Base-by-base conservation (phyloP, 2,113 vertebrate species). In the Periophthalmus modestus region DNA sequence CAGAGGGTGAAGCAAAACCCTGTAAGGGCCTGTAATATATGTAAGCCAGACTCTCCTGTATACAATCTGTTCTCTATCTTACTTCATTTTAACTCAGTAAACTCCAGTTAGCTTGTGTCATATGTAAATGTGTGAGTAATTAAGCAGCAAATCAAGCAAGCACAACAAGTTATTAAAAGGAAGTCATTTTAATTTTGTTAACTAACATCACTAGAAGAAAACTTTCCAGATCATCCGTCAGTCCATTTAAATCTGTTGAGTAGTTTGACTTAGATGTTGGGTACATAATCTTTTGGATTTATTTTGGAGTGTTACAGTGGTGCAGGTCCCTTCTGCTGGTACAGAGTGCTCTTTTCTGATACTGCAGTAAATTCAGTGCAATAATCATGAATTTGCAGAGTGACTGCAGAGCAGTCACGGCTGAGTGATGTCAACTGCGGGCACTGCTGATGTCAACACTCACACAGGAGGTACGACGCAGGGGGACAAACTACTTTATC, bases 391-490 rank as follows among this genome's bases (percentile, higher is more conserved):
- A 80, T 82, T 80, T 76, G 88, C 85, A 85, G 87, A 74, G 34
- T 74, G 72, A 78, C 87, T 90, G 89, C 87, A 87, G 85, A 84
- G 85, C 84, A 77, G 87, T 87, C 81, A 84, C 63, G 89, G 82
- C 23, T 86, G 81, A 89, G 69, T 81, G 86, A 88, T 82, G 75
- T 47, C 58, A 14, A 69, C 66, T 72, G 69, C 72, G 46, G 57
- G 68, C 69, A 75, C 47, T 91, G 89, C 89, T 88, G 89, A 88
- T 80, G 82, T 88, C 83, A 79, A 61, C 33, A 65, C 82, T 72
- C 16, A 77, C 66, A 43, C 73, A 74, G 14, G 5, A 61, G 24
- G 23, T 18, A 72, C 77, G 70, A 83, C 82, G 82, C 81, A 87
- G 76, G 36, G 36, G 10, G 74, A 71, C 50, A 74, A 65, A 68